These are phyloP conservation scores for Polyommatus icarus DNA, from an alignment of 2,888 invertebrate genomes.

Conservation along the genomic window DNA sequence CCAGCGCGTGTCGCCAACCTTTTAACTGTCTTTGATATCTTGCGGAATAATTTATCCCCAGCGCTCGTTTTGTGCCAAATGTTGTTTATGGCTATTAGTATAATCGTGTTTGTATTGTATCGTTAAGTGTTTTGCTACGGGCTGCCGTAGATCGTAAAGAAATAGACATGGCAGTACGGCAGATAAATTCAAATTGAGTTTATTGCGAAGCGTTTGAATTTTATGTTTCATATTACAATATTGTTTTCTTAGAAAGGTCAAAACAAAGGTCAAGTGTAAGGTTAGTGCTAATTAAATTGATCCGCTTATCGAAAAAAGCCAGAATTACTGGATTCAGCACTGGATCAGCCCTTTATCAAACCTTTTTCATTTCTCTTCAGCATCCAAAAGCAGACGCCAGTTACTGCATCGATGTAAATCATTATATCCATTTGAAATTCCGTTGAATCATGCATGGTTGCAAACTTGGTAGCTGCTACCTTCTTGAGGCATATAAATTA, in stretches of 20 bases:
- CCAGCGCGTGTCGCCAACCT: slow-evolving; percentile 33
- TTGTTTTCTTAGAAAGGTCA: neutral
- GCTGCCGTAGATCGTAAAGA: neutral
- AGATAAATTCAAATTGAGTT: neutral
- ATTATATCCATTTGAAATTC: neutral
- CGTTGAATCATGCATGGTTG: neutral
- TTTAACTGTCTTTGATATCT: slow-evolving; percentile 21
- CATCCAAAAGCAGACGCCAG: no score
- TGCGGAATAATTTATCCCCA: slow-evolving; percentile 14
- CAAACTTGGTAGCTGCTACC: neutral
- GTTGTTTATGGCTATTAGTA: slow-evolving; percentile 37
- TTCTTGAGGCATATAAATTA: neutral
- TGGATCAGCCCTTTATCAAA: no score
- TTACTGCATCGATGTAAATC: neutral
- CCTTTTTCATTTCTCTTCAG: no score
- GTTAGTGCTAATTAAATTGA: no score
- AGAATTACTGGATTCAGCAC: no score
- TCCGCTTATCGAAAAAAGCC: no score
- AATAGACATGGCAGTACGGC: neutral
- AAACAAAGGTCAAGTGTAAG: no score
- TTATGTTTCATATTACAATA: neutral
- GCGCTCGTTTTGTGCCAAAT: slow-evolving; percentile 38
- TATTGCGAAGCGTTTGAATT: neutral
- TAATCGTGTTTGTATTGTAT: slow-evolving; percentile 52
- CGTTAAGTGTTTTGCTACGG: slow-evolving; percentile 41